Conservation (phyloP, 2,888 invertebrate species). For the Rhamphomyia laevipes region DNA sequence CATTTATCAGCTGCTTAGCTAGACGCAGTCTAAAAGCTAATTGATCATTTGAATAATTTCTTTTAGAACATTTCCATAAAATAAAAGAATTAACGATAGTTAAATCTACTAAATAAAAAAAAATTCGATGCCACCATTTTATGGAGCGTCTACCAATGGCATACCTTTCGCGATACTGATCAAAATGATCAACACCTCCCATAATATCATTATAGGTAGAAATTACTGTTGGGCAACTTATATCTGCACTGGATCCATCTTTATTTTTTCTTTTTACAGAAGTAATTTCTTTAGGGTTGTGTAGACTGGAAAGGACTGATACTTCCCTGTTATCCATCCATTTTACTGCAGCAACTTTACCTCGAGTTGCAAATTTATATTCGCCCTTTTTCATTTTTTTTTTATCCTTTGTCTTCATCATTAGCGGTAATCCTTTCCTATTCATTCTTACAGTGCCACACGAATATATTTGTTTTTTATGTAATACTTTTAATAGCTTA, state of each 20-base stretch:
- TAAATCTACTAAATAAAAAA: neutral
- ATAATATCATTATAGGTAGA: neutral
- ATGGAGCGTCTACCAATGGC: neutral
- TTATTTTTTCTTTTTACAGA: neutral
- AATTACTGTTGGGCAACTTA: neutral
- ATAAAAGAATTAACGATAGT: neutral
- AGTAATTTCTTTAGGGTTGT: neutral
- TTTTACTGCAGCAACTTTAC: neutral
- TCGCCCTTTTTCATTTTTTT: neutral
- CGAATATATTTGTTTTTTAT: too few species aligned
- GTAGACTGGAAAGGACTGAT: neutral
- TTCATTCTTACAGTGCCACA: too few species aligned
- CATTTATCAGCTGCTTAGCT: neutral
- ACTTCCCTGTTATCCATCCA: neutral
- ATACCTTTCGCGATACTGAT: neutral
- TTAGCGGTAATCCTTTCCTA: too few species aligned
- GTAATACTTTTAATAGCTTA: too few species aligned
- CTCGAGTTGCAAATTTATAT: neutral
- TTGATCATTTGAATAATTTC: too few species aligned
- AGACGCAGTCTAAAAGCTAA: neutral
- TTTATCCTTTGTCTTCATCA: too few species aligned
- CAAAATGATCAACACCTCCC: neutral
- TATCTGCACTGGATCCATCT: neutral
- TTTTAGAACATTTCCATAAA: neutral
- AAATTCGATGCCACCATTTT: neutral